A percentile compares a stretch with the other conserved stretches of the same genome.
phyloP scores from a whole-genome alignment of 2,888 invertebrate genomes.

The Caenorhabditis sp. region DNA sequence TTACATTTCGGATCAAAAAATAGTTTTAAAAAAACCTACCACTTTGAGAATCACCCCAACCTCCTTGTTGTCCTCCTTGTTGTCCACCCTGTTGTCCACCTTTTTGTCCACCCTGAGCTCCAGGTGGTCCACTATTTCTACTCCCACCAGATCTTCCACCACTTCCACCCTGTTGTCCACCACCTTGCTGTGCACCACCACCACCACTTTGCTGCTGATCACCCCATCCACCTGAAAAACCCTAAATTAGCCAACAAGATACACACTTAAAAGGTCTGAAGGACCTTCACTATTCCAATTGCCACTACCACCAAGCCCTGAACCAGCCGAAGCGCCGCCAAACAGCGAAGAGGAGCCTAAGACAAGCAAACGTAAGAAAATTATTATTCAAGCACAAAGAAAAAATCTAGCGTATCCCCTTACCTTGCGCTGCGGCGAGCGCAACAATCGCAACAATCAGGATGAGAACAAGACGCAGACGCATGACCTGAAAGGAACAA shows the following conservation, averaged over 20 bases:
- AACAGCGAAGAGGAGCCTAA: neutral
- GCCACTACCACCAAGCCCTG: slow-evolving; percentile 2
- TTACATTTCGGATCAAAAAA: too few species aligned
- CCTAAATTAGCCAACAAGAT: too few species aligned
- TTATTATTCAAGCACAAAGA: neutral
- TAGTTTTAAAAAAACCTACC: neutral
- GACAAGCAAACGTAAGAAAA: too few species aligned
- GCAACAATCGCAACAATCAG: neutral
- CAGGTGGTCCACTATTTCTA: neutral
- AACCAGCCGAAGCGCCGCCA: slow-evolving; percentile 10
- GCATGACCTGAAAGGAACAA: neutral
- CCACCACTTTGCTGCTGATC: too few species aligned
- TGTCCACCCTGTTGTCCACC: neutral
- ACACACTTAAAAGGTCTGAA: too few species aligned
- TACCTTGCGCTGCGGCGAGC: neutral
- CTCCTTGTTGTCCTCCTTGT: slow-evolving; percentile 15
- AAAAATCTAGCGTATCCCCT: neutral
- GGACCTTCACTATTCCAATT: neutral
- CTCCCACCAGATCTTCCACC: neutral
- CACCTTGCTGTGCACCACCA: neutral
- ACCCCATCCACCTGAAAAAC: slow-evolving; percentile 2
- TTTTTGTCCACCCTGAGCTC: neutral
- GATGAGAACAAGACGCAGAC: neutral
- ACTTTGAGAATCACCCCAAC: slow-evolving; percentile 7
- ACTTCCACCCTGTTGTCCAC: slow-evolving; percentile 4